These are phyloP conservation scores for Mormyrops boulengeri DNA, from an alignment of 2,797 vertebrate genomes.

Conservation along the genomic window DNA sequence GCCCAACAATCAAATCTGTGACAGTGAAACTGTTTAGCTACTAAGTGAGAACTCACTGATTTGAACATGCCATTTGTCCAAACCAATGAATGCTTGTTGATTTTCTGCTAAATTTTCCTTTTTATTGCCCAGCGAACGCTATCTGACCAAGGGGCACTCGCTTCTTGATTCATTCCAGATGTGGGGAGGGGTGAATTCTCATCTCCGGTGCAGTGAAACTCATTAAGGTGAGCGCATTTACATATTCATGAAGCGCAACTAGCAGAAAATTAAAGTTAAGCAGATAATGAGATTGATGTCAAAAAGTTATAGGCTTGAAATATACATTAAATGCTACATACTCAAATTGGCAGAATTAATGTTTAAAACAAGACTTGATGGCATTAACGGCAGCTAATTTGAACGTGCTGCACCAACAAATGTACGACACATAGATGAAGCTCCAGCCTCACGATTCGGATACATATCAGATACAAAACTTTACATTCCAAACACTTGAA, in stretches of 20 bases:
- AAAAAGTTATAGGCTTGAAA: conserved; percentile 17
- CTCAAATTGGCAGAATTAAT: conserved; percentile 10
- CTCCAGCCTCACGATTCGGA: background rate
- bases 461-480: background rate
- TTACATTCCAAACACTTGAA: background rate
- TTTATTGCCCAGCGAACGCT: background rate
- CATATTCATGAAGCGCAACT: conserved; percentile 25
- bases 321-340: conserved; percentile 22
- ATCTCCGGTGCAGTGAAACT: conserved; percentile 7
- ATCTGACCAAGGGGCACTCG: conserved; percentile 16
- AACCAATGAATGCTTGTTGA: background rate
- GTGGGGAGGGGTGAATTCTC: conserved; percentile 13
- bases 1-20: background rate
- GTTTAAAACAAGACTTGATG: background rate
- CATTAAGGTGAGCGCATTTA: conserved; percentile 20
- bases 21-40: background rate
- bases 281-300: conserved; percentile 29
- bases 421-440: background rate
- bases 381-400: conserved; percentile 3
- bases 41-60: background rate
- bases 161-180: conserved; percentile 14
- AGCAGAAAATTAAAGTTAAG: conserved; percentile 26
- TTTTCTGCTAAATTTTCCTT: background rate
- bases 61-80: background rate
- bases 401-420: background rate